Evolutionary conservation across 1,140 invertebrate species (phyloP), one percentile per base, ranked within the genome.

Genomic region (Drosophila virilis): DNA sequence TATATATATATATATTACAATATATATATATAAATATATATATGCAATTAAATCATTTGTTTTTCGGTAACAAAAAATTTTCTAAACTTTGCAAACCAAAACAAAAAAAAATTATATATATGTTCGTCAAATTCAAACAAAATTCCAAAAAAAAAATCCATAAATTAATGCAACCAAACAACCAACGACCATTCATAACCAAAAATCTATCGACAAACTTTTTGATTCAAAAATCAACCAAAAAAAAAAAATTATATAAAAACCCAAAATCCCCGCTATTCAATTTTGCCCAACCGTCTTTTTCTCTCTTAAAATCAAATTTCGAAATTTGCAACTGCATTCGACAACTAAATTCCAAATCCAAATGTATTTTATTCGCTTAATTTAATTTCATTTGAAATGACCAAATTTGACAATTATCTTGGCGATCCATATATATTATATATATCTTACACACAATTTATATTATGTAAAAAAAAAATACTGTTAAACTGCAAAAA

Each of bases 351-450:
- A 84, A 84, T 77, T 80, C 65, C 59, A 68, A 85, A 86, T 79
- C 80, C 65, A 83, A 82, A 76, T 78, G 61, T 75, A 45, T 51
- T 69, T 51, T 13, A 59, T 64, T 75, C 46, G 67, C 48, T 61
- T 55, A 73, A 42, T 72, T 74, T 64, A 28, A 50, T 52, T 74
- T 59, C 51, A 83, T 76, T 78, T 78, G 42, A 81, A 71, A 77
- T 77, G 69, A 88, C 71, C 60, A 80, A 82, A 90, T 83, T 86
- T 76, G 70, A 79, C 62, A 78, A 71, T 65, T 83, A 73, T 84
- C 83, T 91, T 91, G 90, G 90, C 90, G 90, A 91, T 91, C 88
- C 83, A 91, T 91, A 90, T 91, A 91, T 82, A 79, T 76, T 66
- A 33, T 78, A 78, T 74, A 73, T 64, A 77, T 72, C 51, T 54